Evolutionary conservation across 2,888 invertebrate species (phyloP).

Genomic region (Escarpia spicata): DNA sequence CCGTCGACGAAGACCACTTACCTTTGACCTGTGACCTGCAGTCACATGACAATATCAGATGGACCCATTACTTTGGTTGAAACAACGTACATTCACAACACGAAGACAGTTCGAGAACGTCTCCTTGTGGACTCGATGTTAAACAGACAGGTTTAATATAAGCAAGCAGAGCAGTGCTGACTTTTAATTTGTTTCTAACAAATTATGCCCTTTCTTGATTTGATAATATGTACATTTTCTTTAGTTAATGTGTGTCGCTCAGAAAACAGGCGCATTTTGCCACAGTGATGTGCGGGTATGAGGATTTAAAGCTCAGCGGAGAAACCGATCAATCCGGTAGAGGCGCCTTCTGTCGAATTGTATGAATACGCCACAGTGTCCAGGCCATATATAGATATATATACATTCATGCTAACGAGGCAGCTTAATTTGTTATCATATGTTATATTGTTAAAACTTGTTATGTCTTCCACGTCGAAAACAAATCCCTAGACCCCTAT

Average conservation of each 20-base stretch:
- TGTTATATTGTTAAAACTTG: no score
- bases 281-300: no score
- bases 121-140: background rate
- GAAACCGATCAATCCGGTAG: background rate
- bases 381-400: background rate
- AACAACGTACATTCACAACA: background rate
- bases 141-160: background rate
- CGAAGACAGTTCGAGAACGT: background rate
- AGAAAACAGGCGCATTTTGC: no score
- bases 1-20: slow-evolving; percentile 10
- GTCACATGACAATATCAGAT: background rate
- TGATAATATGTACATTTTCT: background rate
- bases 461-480: background rate
- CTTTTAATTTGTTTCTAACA: background rate
- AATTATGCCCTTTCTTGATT: background rate
- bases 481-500: background rate
- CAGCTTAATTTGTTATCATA: no score
- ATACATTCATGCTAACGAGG: no score
- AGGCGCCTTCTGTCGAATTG: background rate
- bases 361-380: background rate
- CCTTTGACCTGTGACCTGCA: slow-evolving; percentile 1
- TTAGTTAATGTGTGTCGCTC: background rate
- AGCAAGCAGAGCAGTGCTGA: background rate
- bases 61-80: background rate
- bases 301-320: background rate